Evolutionary conservation across 2,888 invertebrate species (phyloP), one percentile per base, ranked within the genome.

Genomic region (Rhagonycha fulva): DNA sequence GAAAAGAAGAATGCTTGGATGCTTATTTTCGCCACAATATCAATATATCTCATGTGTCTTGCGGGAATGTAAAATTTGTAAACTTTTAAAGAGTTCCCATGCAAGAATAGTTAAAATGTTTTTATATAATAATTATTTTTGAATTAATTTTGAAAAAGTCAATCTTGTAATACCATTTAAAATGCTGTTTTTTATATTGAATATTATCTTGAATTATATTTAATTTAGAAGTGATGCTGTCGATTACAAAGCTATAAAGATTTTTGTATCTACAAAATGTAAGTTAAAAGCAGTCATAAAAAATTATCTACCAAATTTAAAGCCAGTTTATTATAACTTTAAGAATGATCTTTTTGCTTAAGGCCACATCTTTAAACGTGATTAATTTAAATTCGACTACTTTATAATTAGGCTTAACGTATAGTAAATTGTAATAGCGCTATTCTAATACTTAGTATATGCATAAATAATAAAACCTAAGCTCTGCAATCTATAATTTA

Each of bases 401-500:
- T 75, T 76, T 72, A 76, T 70, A 72, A 72, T 76, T 73, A 72
- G 69, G 70, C 68, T 63, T 67, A 62, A 61, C n/a, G n/a, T 19
- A 47, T 67, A 19, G 23, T 62, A 67, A 47, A 76, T 72, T 10
- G 47, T 9, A 47, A 47, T 47, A 47, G n/a, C n/a, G 47, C 7
- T 47, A n/a, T 47, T 47, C 47, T 47, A 47, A 47, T 47, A 9
- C 47, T n/a, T n/a, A 19, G 19, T 19, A 23, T 68, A 61, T 69
- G 32, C 68, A 71, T 24, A 32, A 30, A 68, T 75, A 71, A 71
- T n/a, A 72, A 72, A 76, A 76, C 63, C n/a, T 14, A 62, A 19
- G 14, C 32, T 72, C 69, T 69, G 66, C 72, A 72, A 73, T 76
- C 72, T 76, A 72, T 76, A 76, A 76, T 76, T 76, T 76, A 72